Conservation (phyloP, 2,888 invertebrate species). For the Abrostola tripartita region DNA sequence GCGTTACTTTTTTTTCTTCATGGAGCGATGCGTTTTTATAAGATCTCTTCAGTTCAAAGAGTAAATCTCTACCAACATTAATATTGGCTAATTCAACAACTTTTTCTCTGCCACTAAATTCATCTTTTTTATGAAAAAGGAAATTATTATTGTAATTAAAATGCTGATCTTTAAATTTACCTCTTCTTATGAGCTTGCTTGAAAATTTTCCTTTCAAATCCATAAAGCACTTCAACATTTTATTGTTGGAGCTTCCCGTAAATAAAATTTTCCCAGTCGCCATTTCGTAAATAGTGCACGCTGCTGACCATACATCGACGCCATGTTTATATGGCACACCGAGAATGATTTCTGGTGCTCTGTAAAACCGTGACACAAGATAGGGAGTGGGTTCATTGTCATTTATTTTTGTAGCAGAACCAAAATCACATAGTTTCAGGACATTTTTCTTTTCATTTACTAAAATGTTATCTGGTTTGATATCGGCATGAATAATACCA, state of each 20-base stretch:
- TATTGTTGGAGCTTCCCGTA: constrained; percentile 98
- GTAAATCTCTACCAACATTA: constrained; percentile 94
- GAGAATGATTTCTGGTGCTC: constrained; percentile 99
- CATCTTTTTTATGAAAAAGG: constrained; percentile 98
- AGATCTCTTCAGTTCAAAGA: constrained; percentile 95
- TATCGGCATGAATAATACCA: constrained; percentile 98
- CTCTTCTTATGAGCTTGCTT: constrained; percentile 96
- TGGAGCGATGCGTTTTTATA: constrained; percentile 93
- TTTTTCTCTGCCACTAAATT: constrained; percentile 98
- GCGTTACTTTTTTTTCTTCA: constrained; percentile 95
- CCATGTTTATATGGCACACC: constrained; percentile 98
- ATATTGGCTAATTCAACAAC: constrained; percentile 96
- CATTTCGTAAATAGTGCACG: constrained; percentile 99
- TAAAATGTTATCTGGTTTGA: constrained; percentile 99
- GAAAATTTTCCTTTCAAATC: constrained; percentile 99
- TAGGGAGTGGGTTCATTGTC: constrained; percentile 99
- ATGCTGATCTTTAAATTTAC: constrained; percentile 98
- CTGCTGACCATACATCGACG: constrained; percentile 99
- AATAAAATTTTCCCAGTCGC: constrained; percentile 99
- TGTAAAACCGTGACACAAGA: constrained; percentile 98
- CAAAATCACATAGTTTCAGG: constrained; percentile 99
- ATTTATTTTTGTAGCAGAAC: constrained; percentile 96
- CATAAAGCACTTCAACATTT: constrained; percentile 99
- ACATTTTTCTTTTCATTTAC: constrained; percentile 99
- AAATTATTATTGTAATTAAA: constrained; percentile 99